phyloP scores from a whole-genome alignment of 2,888 invertebrate genomes.

The Embidobia sp. region DNA sequence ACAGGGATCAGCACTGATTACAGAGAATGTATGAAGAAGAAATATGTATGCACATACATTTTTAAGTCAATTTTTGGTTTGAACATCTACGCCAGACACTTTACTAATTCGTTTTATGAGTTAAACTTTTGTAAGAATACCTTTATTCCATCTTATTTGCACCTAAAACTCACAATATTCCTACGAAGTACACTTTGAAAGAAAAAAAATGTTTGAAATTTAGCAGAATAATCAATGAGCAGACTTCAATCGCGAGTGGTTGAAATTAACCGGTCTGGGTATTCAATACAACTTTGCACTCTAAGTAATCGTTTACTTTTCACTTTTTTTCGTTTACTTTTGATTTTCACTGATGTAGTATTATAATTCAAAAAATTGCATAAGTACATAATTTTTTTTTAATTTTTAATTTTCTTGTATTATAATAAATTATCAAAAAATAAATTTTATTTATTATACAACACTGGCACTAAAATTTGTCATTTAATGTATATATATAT shows the following conservation, averaged over 20 bases:
- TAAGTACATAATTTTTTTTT: too few species aligned
- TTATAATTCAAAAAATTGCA: too few species aligned
- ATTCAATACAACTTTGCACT: too few species aligned
- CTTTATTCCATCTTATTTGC: constrained; percentile 25
- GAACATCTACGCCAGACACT: constrained; percentile 16
- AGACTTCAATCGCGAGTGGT: not conserved
- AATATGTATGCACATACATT: constrained; percentile 63
- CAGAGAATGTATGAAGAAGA: constrained; percentile 66
- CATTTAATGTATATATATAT: too few species aligned
- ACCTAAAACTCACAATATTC: constrained; percentile 25
- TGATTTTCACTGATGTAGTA: too few species aligned
- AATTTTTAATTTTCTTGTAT: too few species aligned
- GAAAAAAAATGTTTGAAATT: constrained; percentile 2
- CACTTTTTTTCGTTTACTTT: too few species aligned
- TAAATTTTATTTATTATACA: too few species aligned
- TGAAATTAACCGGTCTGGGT: too few species aligned
- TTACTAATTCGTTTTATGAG: constrained; percentile 21
- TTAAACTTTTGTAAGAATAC: constrained; percentile 34
- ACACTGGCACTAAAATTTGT: too few species aligned
- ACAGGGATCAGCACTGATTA: constrained; percentile 8
- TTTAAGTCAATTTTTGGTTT: constrained; percentile 21
- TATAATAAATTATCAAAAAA: too few species aligned
- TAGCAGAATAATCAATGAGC: constrained; percentile 11
- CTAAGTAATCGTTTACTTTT: too few species aligned
- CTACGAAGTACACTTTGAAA: constrained; percentile 39